phyloP scores from a whole-genome alignment of 2,797 vertebrate genomes.

The Lindbergichthys nudifrons region DNA sequence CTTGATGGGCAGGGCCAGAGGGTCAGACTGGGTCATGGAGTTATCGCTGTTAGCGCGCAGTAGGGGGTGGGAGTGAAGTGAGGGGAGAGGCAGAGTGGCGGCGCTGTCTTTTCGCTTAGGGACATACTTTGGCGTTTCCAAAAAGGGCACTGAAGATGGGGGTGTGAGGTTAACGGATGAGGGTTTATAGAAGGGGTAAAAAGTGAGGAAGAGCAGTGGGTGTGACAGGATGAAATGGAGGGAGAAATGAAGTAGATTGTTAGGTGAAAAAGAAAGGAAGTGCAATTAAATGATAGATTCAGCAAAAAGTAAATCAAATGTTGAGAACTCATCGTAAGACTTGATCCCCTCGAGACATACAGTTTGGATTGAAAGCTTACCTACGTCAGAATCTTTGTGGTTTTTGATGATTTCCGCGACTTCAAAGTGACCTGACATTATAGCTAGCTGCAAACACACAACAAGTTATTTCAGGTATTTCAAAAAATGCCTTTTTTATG shows the following conservation, averaged over 20 bases:
- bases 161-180: conserved; percentile 3
- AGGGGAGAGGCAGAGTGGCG: conserved; percentile 84
- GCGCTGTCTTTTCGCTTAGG: conserved; percentile 85
- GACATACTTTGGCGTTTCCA: conserved; percentile 92
- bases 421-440: conserved; percentile 94
- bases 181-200: neutral
- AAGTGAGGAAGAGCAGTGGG: conserved; percentile 5
- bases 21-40: conserved; percentile 88
- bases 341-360: conserved; percentile 1
- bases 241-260: conserved; percentile 22
- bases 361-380: conserved; percentile 74
- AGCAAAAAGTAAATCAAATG: conserved; percentile 17
- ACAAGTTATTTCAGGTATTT: neutral
- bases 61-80: conserved; percentile 85
- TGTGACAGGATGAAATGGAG: conserved; percentile 17
- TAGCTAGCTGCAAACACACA: conserved; percentile 85
- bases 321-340: neutral
- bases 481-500: neutral
- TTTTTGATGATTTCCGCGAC: conserved; percentile 94
- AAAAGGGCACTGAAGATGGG: conserved; percentile 87
- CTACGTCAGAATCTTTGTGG: conserved; percentile 90
- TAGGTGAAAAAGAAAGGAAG: conserved; percentile 3
- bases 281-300: conserved; percentile 7
- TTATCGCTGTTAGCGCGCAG: conserved; percentile 94
- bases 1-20: conserved; percentile 78